Conservation (phyloP, 2,888 invertebrate genomes). For the Steromphala cineraria region DNA sequence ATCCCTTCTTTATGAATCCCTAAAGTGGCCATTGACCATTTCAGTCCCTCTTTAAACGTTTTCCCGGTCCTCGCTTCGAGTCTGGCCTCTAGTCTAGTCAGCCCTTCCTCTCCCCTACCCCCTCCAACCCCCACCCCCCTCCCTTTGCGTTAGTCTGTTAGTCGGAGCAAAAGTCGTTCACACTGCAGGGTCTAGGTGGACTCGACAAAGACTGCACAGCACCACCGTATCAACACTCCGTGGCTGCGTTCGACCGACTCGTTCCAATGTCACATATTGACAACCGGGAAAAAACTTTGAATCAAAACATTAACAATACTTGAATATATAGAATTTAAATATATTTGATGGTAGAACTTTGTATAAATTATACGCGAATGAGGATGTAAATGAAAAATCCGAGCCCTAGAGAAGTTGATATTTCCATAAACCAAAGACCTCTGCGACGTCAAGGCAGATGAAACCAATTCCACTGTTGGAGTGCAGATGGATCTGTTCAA, state of each 20-base stretch:
- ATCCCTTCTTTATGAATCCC: no score
- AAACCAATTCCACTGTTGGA: background rate
- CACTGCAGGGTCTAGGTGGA: no score
- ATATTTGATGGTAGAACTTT: background rate
- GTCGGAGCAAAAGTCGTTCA: no score
- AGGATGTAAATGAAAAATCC: background rate
- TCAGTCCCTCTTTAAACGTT: no score
- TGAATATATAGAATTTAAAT: background rate
- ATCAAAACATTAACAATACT: no score
- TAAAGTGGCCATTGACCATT: no score
- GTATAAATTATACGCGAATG: background rate
- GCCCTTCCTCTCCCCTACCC: no score
- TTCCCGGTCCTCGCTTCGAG: no score
- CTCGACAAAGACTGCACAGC: no score
- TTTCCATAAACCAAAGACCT: background rate
- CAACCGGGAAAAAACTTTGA: background rate
- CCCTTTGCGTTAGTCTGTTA: no score
- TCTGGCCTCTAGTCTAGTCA: no score
- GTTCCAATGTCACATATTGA: background rate
- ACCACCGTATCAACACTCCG: background rate
- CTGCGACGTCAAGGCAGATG: background rate
- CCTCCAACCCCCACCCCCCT: no score
- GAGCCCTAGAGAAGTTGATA: background rate
- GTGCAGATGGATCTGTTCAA: constrained; percentile 11
- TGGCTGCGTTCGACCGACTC: background rate